Conservation (phyloP, 2,888 invertebrate genomes). For the Dolichopus griseipennis region DNA sequence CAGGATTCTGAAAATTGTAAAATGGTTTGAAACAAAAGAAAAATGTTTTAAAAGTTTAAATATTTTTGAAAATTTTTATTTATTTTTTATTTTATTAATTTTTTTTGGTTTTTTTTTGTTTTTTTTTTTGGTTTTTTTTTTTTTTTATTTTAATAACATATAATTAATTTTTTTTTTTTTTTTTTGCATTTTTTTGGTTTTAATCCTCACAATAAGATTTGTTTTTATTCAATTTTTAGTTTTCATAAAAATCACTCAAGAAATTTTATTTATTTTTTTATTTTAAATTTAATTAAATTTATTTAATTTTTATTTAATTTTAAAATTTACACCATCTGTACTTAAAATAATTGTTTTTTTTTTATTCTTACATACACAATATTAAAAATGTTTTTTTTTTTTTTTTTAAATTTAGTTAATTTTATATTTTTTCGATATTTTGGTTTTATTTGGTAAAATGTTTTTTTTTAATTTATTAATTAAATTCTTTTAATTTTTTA, state of each 20-base stretch:
- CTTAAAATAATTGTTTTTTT: background rate
- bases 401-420: background rate
- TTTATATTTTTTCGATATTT: background rate
- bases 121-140: background rate
- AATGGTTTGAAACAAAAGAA: background rate
- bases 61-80: constrained; percentile 1
- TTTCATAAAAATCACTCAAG: constrained; percentile 7
- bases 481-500: no score
- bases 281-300: background rate
- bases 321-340: constrained; percentile 1
- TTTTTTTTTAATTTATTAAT: background rate
- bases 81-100: background rate
- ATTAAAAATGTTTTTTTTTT: no score
- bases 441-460: no score
- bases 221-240: background rate
- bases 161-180: background rate
- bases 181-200: no score
- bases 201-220: constrained; percentile 8
- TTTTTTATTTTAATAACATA: constrained; percentile 1
- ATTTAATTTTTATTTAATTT: background rate
- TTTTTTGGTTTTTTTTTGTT: background rate
- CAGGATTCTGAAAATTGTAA: no score
- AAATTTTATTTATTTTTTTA: constrained; percentile 5
- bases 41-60: background rate
- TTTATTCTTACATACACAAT: background rate